Evolutionary conservation across 2,888 invertebrate genomes (phyloP).

Genomic region (Helicoverpa assulta): DNA sequence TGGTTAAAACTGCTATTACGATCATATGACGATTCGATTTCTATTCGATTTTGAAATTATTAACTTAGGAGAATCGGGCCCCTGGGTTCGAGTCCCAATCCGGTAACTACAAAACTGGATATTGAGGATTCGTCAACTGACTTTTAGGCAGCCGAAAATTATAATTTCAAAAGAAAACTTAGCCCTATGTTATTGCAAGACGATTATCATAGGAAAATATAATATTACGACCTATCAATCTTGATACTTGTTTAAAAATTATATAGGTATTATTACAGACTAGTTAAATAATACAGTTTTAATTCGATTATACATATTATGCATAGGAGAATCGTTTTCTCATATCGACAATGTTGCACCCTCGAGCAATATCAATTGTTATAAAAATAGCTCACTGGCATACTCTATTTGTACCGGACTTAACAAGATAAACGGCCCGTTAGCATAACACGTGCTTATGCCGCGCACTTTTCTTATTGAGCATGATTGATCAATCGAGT

Average conservation of each 20-base stretch:
- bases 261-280: too few relatives aligned
- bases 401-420: conserved; percentile 49
- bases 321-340: not conserved
- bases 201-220: not conserved
- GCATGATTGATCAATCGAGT: conserved; percentile 52
- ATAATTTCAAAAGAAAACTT: not conserved
- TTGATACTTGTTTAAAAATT: conserved; percentile 28
- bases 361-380: conserved; percentile 35
- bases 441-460: conserved; percentile 48
- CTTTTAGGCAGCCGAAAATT: not conserved
- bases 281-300: too few relatives aligned
- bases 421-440: conserved; percentile 57
- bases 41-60: too few relatives aligned
- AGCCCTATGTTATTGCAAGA: too few relatives aligned
- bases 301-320: not conserved
- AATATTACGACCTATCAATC: conserved; percentile 7
- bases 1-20: too few relatives aligned
- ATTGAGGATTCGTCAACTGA: conserved; percentile 6
- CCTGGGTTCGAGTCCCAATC: not conserved
- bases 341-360: conserved; percentile 25
- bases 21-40: too few relatives aligned
- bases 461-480: conserved; percentile 51
- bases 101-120: conserved; percentile 5
- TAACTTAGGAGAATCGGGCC: too few relatives aligned
- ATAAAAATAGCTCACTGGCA: conserved; percentile 46